A percentile compares a stretch with the other conserved stretches of the same genome.
These are phyloP conservation scores for Gadopsis bispinosus DNA, from an alignment of 2,797 vertebrate species.

Conservation along the genomic window DNA sequence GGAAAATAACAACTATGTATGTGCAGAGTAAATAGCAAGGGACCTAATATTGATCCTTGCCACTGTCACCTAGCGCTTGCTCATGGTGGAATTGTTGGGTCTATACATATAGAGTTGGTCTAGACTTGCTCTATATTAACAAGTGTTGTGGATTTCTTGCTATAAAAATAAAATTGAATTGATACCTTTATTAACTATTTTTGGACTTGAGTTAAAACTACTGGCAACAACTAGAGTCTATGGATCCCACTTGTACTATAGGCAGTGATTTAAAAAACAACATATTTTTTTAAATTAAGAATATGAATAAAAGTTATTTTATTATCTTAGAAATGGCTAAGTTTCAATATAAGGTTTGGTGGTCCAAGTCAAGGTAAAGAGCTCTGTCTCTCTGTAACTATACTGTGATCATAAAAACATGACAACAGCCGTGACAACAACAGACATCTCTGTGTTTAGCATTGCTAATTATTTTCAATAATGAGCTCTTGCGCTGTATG, in stretches of 20 bases:
- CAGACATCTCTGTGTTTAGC: constrained; percentile 1
- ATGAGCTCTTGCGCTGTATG: constrained; percentile 24
- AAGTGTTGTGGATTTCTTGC: no score
- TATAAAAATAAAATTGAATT: no score
- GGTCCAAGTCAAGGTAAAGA: background rate
- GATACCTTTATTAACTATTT: background rate
- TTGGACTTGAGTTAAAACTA: background rate
- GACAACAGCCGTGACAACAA: constrained; percentile 7
- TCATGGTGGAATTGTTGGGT: no score
- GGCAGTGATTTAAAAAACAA: no score
- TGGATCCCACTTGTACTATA: background rate
- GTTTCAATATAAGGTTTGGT: background rate
- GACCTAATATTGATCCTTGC: background rate
- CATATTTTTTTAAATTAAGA: no score
- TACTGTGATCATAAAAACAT: background rate
- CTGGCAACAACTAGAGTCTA: background rate
- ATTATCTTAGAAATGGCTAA: background rate
- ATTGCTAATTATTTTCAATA: constrained; percentile 39
- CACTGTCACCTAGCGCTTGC: no score
- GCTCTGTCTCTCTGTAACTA: background rate
- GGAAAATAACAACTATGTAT: background rate
- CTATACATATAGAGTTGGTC: no score
- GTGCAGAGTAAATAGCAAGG: background rate
- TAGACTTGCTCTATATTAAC: no score
- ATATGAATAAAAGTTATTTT: background rate